These are phyloP conservation scores for Neocrepidodera transversa DNA, from an alignment of 2,888 invertebrate species.

Conservation along the genomic window DNA sequence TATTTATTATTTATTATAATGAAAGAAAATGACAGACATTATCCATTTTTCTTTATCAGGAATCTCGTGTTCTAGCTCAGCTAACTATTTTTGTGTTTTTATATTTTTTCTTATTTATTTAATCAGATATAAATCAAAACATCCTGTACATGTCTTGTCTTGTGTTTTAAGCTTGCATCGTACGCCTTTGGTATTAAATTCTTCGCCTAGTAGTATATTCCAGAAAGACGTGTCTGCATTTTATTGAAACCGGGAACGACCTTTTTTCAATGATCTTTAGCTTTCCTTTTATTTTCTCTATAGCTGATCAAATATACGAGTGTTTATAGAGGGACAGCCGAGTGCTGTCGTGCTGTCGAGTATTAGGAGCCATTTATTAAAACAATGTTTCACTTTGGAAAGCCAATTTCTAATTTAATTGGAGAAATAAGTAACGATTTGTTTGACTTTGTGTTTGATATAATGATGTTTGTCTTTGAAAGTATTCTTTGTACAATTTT, in stretches of 20 bases:
- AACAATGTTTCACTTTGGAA: slow-evolving; percentile 31
- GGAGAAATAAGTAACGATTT: slow-evolving; percentile 13
- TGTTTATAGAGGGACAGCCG: slow-evolving; percentile 33
- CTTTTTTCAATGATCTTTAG: slow-evolving; percentile 44
- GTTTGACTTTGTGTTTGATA: no score
- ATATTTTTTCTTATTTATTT: no score
- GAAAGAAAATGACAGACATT: no score
- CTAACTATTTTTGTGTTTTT: no score
- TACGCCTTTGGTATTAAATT: slow-evolving; percentile 35
- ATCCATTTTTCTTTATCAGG: no score
- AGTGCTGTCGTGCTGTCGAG: slow-evolving; percentile 28
- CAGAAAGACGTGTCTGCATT: slow-evolving; percentile 44
- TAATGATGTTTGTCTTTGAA: slow-evolving; percentile 18
- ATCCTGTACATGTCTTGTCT: no score
- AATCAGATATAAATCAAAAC: no score
- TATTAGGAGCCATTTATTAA: slow-evolving; percentile 33
- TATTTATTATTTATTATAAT: no score
- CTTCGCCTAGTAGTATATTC: slow-evolving; percentile 43
- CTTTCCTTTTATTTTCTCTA: slow-evolving; percentile 39
- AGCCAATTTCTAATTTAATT: slow-evolving; percentile 30
- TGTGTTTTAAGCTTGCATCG: no score
- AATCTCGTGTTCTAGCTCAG: no score
- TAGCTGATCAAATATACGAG: slow-evolving; percentile 42
- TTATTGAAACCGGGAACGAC: slow-evolving; percentile 47
- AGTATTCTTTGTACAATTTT: background rate